Base-by-base conservation (phyloP, 2,888 invertebrate species). In the Electrophaes corylata region DNA sequence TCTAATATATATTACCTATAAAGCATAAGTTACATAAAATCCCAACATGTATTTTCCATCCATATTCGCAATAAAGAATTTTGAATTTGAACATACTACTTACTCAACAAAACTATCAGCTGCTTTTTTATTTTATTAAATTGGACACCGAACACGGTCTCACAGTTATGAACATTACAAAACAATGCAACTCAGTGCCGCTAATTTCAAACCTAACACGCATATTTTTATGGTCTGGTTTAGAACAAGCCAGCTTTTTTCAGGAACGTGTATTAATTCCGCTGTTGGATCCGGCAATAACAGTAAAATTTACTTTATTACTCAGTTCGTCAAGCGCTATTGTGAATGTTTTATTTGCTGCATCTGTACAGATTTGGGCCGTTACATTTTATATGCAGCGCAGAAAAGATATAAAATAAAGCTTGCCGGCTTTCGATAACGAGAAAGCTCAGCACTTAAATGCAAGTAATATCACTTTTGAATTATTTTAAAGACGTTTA, bases 261-360 rank as follows among this genome's bases (percentile, higher is more conserved):
- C 54, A 57, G 35, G 59, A 63, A 57, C 61, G 69, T 65, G 59
- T 67, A 73, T 77, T 78, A 70, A 75, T 76, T 76, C 67, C 49
- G 68, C 70, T 70, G 71, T 73, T 67, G 67, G 65, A 63, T 62
- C 63, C 64, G 55, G 67, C 66, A 52, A 66, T 67, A 64, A 63
- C 66, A 64, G 64, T 70, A 70, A 72, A 76, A 73, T 73, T 72
- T 68, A 67, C 67, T 70, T 75, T 76, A 76, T 72, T 76, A 72
- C 54, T 47, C 54, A 64, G 62, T 68, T 63, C 66, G 67, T 64
- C 62, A 66, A 54, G 51, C 49, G 47, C 61, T 60, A 51, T 59
- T 64, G 60, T 62, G 57, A 59, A 51, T 51, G 39, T 55, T 50
- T 55, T 49, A 53, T 49, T 33, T n/a, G 40, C 20, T 53, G 53